These are phyloP conservation scores for Pedicia rivosa DNA, from an alignment of 2,888 invertebrate species.

Conservation along the genomic window DNA sequence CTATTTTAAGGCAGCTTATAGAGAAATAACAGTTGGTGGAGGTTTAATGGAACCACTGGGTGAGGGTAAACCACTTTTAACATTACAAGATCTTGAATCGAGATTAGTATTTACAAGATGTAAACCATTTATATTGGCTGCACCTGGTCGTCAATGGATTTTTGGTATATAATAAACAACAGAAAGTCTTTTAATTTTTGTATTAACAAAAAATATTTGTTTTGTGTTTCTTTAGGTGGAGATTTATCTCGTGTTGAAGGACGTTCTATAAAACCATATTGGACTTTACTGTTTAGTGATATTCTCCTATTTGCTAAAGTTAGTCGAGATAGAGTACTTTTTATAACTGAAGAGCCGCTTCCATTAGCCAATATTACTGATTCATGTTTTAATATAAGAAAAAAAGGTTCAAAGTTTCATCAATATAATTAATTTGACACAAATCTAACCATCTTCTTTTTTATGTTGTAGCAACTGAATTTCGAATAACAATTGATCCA, in stretches of 20 bases:
- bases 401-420: too few relatives aligned
- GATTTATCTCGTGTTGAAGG: conserved; percentile 73
- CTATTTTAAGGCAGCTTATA: conserved; percentile 46
- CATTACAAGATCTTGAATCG: conserved; percentile 72
- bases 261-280: conserved; percentile 62
- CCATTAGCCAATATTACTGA: conserved; percentile 62
- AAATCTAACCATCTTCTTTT: too few relatives aligned
- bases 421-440: too few relatives aligned
- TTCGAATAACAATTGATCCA: conserved; percentile 59
- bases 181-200: too few relatives aligned
- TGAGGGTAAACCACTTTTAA: conserved; percentile 65
- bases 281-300: conserved; percentile 74
- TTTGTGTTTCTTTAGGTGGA: conserved; percentile 42
- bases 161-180: too few relatives aligned
- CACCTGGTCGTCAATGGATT: conserved; percentile 76
- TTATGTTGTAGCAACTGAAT: conserved; percentile 54
- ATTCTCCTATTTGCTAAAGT: conserved; percentile 73
- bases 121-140: conserved; percentile 73
- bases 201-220: too few relatives aligned
- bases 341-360: conserved; percentile 76
- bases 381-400: conserved; percentile 71
- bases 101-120: conserved; percentile 80
- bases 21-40: conserved; percentile 68
- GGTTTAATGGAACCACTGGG: conserved; percentile 75
- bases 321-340: conserved; percentile 69